Conservation (phyloP, 2,797 vertebrate genomes). For the Otolemur crassicaudatus region DNA sequence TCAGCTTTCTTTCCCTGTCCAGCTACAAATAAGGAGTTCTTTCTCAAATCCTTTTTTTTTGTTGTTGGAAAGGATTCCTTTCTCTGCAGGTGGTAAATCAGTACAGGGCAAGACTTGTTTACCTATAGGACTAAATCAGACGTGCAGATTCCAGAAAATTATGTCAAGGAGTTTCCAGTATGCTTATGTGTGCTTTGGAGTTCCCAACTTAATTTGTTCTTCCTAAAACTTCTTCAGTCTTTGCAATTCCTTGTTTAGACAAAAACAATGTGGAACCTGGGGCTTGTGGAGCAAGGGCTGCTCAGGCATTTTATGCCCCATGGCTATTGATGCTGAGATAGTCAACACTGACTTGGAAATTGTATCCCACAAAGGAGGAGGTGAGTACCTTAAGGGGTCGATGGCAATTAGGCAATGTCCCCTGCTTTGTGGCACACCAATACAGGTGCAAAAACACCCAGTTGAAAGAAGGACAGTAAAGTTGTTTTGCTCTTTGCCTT, state of each 20-base stretch:
- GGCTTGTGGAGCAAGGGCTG: neutral
- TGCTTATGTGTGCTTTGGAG: neutral
- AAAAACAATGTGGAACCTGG: neutral
- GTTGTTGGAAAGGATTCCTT: neutral
- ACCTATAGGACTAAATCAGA: neutral
- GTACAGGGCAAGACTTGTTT: neutral
- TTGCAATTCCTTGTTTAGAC: conserved; percentile 21
- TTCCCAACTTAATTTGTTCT: neutral
- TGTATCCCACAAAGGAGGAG: neutral
- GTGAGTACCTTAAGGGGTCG: neutral
- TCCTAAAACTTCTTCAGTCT: neutral
- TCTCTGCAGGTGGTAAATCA: neutral
- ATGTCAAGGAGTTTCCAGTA: neutral
- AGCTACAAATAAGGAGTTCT: neutral
- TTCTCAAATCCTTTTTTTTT: conserved; percentile 7
- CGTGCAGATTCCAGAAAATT: conserved; percentile 1
- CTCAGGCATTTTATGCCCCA: neutral
- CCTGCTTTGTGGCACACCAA: neutral
- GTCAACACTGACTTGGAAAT: neutral
- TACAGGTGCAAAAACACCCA: neutral
- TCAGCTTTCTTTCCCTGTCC: neutral
- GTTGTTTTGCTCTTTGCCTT: neutral
- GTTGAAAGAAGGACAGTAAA: neutral
- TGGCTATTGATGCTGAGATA: conserved; percentile 17
- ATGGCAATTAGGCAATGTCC: neutral